Evolutionary conservation across 1,140 invertebrate genomes (phyloP).

Genomic region (Temnothorax nylanderi): DNA sequence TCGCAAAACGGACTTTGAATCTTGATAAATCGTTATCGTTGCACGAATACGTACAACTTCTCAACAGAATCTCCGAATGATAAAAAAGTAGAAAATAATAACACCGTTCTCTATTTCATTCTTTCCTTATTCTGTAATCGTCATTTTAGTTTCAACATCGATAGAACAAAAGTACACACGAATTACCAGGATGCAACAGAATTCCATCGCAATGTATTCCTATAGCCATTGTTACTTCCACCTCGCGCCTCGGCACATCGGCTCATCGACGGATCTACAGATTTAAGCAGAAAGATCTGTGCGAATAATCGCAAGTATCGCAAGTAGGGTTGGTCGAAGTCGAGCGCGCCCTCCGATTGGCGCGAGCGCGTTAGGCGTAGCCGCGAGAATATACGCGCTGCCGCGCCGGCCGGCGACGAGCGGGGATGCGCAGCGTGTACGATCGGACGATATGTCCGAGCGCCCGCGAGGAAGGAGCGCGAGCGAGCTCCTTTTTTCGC

Average conservation of each 20-base stretch:
- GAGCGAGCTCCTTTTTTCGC: conserved; percentile 75
- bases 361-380: conserved; percentile 64
- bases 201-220: not conserved
- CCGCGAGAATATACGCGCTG: conserved; percentile 58
- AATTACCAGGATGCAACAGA: not conserved
- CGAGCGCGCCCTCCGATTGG: conserved; percentile 66
- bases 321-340: conserved; percentile 62
- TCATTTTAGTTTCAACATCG: not conserved
- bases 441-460: conserved; percentile 70
- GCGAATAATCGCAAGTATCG: conserved; percentile 61
- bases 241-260: not conserved
- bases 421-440: conserved; percentile 59
- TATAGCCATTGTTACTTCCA: conserved; percentile 9
- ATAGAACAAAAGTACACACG: not conserved
- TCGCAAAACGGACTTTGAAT: not conserved
- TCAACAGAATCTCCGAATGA: not conserved
- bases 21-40: not conserved
- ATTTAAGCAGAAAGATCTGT: conserved; percentile 42
- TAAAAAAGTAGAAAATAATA: not conserved
- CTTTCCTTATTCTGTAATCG: not conserved
- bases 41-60: not conserved
- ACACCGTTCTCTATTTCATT: not conserved
- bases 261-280: conserved; percentile 41
- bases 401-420: conserved; percentile 17
- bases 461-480: conserved; percentile 56